Percentiles rank a stretch among this genome's conserved stretches.
Conservation (phyloP, 2,113 vertebrate species). For the Poeciliopsis occidentalis region DNA sequence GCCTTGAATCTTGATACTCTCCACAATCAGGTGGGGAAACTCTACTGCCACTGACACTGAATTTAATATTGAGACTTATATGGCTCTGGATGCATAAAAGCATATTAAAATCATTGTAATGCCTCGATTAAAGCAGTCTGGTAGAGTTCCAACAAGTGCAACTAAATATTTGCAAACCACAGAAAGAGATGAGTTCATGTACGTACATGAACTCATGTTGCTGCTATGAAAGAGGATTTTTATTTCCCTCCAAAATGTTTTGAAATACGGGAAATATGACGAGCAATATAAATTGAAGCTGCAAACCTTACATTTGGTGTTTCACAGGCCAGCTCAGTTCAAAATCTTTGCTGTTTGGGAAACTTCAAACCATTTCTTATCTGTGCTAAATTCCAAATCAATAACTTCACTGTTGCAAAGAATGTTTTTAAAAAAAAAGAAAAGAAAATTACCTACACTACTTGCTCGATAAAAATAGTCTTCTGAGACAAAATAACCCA, state of each 20-base stretch:
- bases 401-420: no score
- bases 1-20: conserved; percentile 45
- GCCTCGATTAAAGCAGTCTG: conserved; percentile 21
- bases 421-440: no score
- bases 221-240: not conserved
- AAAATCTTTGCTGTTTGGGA: no score
- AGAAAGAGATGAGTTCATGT: no score
- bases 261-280: not conserved
- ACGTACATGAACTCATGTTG: not conserved
- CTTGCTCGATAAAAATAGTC: no score
- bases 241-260: not conserved
- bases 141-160: not conserved
- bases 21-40: conserved; percentile 44
- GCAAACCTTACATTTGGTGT: no score
- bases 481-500: no score
- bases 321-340: no score
- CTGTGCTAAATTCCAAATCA: no score
- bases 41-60: conserved; percentile 31
- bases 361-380: no score
- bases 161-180: not conserved
- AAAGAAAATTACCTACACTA: no score
- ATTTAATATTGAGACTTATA: conserved; percentile 9
- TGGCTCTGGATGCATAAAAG: conserved; percentile 20
- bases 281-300: no score
- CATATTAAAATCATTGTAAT: conserved; percentile 13